Evolutionary conservation across 2,797 vertebrate genomes (phyloP).

Genomic region (Nannoperca australis): DNA sequence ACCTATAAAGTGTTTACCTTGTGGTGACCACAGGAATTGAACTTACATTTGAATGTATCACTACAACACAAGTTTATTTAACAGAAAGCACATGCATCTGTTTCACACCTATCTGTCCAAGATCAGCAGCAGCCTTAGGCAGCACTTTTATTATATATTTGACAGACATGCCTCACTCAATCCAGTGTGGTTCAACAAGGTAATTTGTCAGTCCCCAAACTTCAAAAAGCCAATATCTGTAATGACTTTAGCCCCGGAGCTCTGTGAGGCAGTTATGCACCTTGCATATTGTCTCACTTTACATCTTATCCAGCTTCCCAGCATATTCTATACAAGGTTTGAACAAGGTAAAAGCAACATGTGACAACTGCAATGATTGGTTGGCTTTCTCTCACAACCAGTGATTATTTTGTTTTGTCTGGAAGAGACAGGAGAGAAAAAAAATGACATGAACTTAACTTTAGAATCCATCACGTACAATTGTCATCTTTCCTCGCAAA

Average conservation of each 20-base stretch:
- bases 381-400: background rate
- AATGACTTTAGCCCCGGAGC: constrained; percentile 76
- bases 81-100: constrained; percentile 25
- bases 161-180: constrained; percentile 79
- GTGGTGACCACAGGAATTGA: background rate
- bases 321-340: constrained; percentile 46
- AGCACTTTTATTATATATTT: constrained; percentile 65
- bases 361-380: background rate
- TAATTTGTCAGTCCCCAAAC: constrained; percentile 83
- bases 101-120: constrained; percentile 35
- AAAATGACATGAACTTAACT: background rate
- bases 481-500: background rate
- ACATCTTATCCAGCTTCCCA: constrained; percentile 39
- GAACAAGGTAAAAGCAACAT: constrained; percentile 28
- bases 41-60: constrained; percentile 5
- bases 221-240: constrained; percentile 74
- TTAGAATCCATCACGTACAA: background rate
- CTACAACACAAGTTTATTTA: constrained; percentile 4
- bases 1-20: background rate
- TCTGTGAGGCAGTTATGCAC: constrained; percentile 53
- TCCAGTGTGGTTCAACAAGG: constrained; percentile 76
- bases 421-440: too few relatives aligned
- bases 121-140: constrained; percentile 60
- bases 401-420: too few relatives aligned
- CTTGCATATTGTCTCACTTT: constrained; percentile 61